Percentiles rank a stretch among this genome's conserved stretches.
Conservation (phyloP, 2,113 vertebrate genomes). For the Poeciliopsis retropinna region DNA sequence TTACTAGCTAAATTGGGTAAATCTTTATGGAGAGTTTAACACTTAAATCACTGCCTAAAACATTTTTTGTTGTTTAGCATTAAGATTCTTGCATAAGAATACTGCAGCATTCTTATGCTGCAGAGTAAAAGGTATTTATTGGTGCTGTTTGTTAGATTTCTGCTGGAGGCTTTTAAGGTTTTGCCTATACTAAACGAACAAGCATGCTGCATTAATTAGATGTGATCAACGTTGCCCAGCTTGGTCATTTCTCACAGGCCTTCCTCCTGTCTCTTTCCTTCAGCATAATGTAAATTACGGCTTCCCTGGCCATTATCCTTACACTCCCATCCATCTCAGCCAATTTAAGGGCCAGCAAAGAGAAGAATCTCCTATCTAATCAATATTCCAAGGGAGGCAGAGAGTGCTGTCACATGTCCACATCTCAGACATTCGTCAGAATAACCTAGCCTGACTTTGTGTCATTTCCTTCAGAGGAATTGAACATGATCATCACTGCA, state of each 20-base stretch:
- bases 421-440: conserved; percentile 17
- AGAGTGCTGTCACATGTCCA: conserved; percentile 7
- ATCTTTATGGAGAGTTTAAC: not conserved
- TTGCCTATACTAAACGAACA: not conserved
- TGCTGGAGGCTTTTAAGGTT: not conserved
- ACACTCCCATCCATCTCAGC: conserved; percentile 30
- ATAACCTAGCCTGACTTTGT: not conserved
- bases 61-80: not conserved
- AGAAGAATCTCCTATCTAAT: conserved; percentile 17
- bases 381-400: conserved; percentile 29
- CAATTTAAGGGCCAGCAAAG: conserved; percentile 10
- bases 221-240: conserved; percentile 29
- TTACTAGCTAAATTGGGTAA: not conserved
- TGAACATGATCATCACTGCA: not conserved
- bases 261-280: conserved; percentile 18
- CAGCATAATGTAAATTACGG: conserved; percentile 31
- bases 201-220: conserved; percentile 22
- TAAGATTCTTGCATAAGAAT: not conserved
- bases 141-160: not conserved
- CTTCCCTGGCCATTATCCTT: conserved; percentile 23
- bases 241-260: conserved; percentile 40
- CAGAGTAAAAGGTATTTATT: not conserved
- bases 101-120: no score
- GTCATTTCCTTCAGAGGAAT: not conserved
- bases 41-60: not conserved